Percentiles rank a stretch among this genome's conserved stretches.
Evolutionary conservation across 1,140 invertebrate species (phyloP).

Genomic region (Aphelenchoides besseyi): DNA sequence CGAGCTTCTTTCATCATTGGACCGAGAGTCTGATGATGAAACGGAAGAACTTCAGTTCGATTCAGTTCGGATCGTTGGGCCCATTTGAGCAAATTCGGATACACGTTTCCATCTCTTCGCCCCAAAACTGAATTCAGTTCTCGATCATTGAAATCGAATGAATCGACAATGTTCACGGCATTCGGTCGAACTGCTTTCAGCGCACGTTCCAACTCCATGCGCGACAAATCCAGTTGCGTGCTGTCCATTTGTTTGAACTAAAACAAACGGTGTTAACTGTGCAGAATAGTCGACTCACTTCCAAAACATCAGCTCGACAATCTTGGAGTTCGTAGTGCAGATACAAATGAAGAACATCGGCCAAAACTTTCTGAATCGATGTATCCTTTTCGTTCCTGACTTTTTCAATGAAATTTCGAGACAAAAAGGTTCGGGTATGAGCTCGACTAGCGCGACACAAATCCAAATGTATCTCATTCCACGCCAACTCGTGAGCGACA

Average conservation of each 20-base stretch:
- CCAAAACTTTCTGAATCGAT: slow-evolving; percentile 12
- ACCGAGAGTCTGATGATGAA: slow-evolving; percentile 31
- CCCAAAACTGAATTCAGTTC: slow-evolving; percentile 78
- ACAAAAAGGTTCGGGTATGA: slow-evolving; percentile 39
- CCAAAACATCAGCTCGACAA: slow-evolving; percentile 16
- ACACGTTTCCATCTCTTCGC: slow-evolving; percentile 83
- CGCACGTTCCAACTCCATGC: slow-evolving; percentile 69
- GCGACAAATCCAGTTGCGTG: slow-evolving; percentile 7
- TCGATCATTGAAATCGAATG: slow-evolving; percentile 80
- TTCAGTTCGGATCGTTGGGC: slow-evolving; percentile 78
- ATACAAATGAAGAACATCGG: slow-evolving; percentile 20
- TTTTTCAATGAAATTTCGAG: slow-evolving; percentile 35
- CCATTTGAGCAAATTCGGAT: slow-evolving; percentile 79
- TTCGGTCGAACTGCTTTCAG: slow-evolving; percentile 75
- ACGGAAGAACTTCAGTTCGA: slow-evolving; percentile 28
- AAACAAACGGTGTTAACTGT: background rate
- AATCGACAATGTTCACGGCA: slow-evolving; percentile 82
- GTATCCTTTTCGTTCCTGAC: slow-evolving; percentile 9
- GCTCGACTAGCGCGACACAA: slow-evolving; percentile 23
- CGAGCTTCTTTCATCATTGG: slow-evolving; percentile 28
- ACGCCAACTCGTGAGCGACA: slow-evolving; percentile 41
- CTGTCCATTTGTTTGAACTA: slow-evolving; percentile 7
- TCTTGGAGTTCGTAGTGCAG: slow-evolving; percentile 27
- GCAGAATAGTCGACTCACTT: slow-evolving; percentile 7
- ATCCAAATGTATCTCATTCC: slow-evolving; percentile 38